Evolutionary conservation across 2,888 invertebrate species (phyloP), one percentile per base, ranked within the genome.

Genomic region (Mesorhabditis spiculigera): DNA sequence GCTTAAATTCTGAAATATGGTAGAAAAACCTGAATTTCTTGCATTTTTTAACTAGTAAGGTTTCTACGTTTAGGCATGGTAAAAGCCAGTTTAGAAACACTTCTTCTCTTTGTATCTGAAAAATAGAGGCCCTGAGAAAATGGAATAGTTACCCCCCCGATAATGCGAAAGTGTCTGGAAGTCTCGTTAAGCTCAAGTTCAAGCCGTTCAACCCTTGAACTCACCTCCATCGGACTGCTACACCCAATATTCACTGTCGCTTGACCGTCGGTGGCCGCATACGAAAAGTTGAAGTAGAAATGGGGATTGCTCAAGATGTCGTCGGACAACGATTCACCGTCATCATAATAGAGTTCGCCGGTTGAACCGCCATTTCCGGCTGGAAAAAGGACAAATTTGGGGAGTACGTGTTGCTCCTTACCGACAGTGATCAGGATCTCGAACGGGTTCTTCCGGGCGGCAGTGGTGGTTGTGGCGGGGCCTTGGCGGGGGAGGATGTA

Each of bases 391-490:
- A 28, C 28, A 28, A 28, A 28, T 28, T 28, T 28, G 28, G 1
- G 28, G 28, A 28, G 28, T 28, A 28, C 28, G 28, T 28, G 28
- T 28, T 28, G 28, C 28, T 28, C 28, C 4, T 45, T 45, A 6
- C 68, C 68, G 50, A 70, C 67, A 3, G 73, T 90, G 0, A 90
- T 90, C 6, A 91, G 82, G 44, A 93, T 87, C 79, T 91, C 90
- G 73, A 93, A 88, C 63, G 90, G 90, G 45, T 90, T 90, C 78
- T 89, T 88, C 72, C 92, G 89, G 63, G 82, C 71, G 4, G 74
- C 77, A 1, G 76, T 77, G 4, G 83, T 82, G 0, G 81, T 85
- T 6, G 75, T 71, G 28, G 69, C 75, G 4, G 82, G 73, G 8
- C 71, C 76, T 72, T 87, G 89, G 75, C 89, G 86, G 28, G 89